These are phyloP conservation scores for Scortum barcoo DNA, from an alignment of 2,113 vertebrate species.

Conservation along the genomic window DNA sequence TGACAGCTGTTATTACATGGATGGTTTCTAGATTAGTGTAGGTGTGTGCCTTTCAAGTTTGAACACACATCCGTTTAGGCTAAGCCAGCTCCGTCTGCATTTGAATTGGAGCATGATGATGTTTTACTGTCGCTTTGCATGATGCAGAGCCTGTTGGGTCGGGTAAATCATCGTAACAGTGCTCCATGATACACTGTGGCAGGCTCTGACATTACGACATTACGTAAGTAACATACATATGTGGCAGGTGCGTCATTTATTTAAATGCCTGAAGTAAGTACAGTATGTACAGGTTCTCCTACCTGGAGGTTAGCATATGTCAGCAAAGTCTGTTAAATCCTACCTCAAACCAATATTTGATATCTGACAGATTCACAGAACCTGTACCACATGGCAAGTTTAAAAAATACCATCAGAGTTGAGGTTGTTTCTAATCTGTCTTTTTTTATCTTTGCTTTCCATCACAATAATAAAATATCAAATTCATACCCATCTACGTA, in stretches of 20 bases:
- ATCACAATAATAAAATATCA: not conserved
- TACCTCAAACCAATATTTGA: not conserved
- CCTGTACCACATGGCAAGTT: not conserved
- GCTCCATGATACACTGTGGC: not conserved
- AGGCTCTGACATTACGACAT: not conserved
- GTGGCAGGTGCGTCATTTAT: not conserved
- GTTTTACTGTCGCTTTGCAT: not conserved
- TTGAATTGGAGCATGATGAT: conserved; percentile 31
- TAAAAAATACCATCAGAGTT: not conserved
- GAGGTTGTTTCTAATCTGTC: not conserved
- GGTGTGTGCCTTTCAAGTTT: conserved; percentile 47
- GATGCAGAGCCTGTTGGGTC: not conserved
- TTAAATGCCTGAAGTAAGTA: not conserved
- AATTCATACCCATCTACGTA: not conserved
- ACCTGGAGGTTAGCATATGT: not conserved
- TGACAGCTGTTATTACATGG: conserved; percentile 57
- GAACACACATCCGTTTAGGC: conserved; percentile 37
- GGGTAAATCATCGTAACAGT: conserved; percentile 1
- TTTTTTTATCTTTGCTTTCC: not conserved
- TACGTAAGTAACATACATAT: not conserved
- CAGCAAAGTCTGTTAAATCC: not conserved
- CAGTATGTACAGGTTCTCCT: not conserved
- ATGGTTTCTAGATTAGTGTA: conserved; percentile 33
- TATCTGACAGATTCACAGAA: not conserved
- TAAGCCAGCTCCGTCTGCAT: conserved; percentile 22